Evolutionary conservation across 1,140 invertebrate genomes (phyloP).

Genomic region (Hyposmocoma kahamanoa): DNA sequence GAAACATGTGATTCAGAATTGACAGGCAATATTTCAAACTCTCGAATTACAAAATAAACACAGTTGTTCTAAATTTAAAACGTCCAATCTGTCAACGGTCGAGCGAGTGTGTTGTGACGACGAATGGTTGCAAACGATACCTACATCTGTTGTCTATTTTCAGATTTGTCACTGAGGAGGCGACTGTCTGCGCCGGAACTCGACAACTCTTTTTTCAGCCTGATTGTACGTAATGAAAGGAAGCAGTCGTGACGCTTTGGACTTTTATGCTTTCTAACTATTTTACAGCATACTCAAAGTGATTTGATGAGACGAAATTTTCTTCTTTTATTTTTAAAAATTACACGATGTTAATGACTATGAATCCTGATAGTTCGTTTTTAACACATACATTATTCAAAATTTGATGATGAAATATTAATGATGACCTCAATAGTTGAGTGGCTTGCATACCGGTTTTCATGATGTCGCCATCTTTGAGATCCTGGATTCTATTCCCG

Average conservation of each 20-base stretch:
- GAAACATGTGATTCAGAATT: slow-evolving; percentile 35
- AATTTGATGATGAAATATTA: too few relatives aligned
- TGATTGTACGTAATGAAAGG: slow-evolving; percentile 32
- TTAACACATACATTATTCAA: too few relatives aligned
- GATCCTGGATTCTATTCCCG: too few relatives aligned
- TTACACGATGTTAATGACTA: too few relatives aligned
- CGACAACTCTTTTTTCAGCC: slow-evolving; percentile 46
- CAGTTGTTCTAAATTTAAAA: slow-evolving; percentile 58
- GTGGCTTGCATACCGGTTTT: too few relatives aligned
- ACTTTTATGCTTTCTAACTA: too few relatives aligned
- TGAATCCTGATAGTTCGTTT: too few relatives aligned
- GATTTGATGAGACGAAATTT: too few relatives aligned
- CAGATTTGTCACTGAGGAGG: slow-evolving; percentile 56
- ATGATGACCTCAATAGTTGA: too few relatives aligned
- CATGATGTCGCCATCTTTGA: too few relatives aligned
- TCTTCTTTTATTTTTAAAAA: too few relatives aligned
- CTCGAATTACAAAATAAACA: slow-evolving; percentile 56
- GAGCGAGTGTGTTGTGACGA: slow-evolving; percentile 60
- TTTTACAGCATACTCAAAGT: too few relatives aligned
- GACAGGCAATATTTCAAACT: slow-evolving; percentile 62
- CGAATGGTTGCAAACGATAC: slow-evolving; percentile 60
- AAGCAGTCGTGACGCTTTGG: slow-evolving; percentile 20
- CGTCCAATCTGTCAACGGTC: slow-evolving; percentile 66
- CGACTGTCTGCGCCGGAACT: slow-evolving; percentile 55
- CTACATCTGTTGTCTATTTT: slow-evolving; percentile 67